phyloP scores from a whole-genome alignment of 2,113 vertebrate species.

The Cryptoleucopteryx plumbea region DNA sequence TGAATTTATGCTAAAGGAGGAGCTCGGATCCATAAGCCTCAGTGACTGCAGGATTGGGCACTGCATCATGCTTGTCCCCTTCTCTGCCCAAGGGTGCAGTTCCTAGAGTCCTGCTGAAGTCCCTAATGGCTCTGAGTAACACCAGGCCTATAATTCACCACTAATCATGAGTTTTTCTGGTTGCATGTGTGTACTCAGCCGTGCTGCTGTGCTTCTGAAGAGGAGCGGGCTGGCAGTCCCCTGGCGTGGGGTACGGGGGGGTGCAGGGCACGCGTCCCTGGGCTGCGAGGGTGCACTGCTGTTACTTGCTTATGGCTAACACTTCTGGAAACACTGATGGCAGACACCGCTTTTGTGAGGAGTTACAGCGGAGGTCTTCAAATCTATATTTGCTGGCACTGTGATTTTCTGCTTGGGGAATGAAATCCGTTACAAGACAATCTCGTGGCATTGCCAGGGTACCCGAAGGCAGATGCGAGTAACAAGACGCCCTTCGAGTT shows the following conservation, averaged over 20 bases:
- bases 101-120: background rate
- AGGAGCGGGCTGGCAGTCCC: background rate
- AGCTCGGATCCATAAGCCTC: background rate
- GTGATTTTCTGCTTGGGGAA: background rate
- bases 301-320: background rate
- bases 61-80: background rate
- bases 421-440: background rate
- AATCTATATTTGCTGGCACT: background rate
- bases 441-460: background rate
- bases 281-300: background rate
- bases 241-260: fast-evolving
- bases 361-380: background rate
- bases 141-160: background rate
- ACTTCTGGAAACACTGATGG: background rate
- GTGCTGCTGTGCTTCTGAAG: background rate
- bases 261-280: fast-evolving
- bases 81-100: background rate
- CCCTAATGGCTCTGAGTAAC: fast-evolving
- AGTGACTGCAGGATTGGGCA: background rate
- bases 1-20: background rate
- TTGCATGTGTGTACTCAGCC: background rate
- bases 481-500: background rate
- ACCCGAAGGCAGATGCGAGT: background rate
- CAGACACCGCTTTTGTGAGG: background rate
- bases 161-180: background rate